These are phyloP conservation scores for Pterocles orientalis DNA, from an alignment of 2,113 vertebrate genomes.

Conservation along the genomic window DNA sequence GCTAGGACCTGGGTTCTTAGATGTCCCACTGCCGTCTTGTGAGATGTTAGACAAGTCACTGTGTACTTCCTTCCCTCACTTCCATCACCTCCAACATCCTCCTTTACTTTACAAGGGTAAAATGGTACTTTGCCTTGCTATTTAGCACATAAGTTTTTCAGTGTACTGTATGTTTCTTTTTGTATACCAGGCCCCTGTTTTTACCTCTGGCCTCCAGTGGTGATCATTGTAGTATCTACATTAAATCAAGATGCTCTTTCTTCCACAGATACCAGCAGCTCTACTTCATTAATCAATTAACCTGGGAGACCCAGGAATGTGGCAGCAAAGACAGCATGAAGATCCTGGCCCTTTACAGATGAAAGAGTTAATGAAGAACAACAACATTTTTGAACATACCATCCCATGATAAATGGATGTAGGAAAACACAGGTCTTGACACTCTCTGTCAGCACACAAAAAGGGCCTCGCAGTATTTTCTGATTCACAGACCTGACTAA, in stretches of 20 bases:
- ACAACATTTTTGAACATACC: constrained; percentile 44
- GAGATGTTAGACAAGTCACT: neutral
- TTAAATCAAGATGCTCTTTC: constrained; percentile 4
- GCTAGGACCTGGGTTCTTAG: neutral
- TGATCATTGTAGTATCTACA: neutral
- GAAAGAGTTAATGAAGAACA: constrained; percentile 47
- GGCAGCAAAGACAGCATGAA: neutral
- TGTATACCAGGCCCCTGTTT: neutral
- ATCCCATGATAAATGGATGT: constrained; percentile 56
- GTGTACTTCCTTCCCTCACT: neutral
- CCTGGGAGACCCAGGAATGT: neutral
- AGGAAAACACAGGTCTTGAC: constrained; percentile 59
- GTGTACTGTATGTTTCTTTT: neutral
- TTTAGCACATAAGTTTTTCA: neutral
- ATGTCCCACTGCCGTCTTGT: neutral
- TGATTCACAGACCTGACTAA: neutral
- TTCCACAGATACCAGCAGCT: constrained; percentile 17
- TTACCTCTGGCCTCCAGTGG: neutral
- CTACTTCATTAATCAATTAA: constrained; percentile 52
- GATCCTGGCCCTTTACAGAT: neutral
- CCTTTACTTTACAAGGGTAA: neutral
- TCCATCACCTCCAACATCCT: neutral
- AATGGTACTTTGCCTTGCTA: neutral
- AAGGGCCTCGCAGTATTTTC: neutral
- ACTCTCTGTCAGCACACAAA: constrained; percentile 15